Evolutionary conservation across 1,140 invertebrate genomes (phyloP), one percentile per base, ranked within the genome.

Genomic region (Himalopsyche phryganea): DNA sequence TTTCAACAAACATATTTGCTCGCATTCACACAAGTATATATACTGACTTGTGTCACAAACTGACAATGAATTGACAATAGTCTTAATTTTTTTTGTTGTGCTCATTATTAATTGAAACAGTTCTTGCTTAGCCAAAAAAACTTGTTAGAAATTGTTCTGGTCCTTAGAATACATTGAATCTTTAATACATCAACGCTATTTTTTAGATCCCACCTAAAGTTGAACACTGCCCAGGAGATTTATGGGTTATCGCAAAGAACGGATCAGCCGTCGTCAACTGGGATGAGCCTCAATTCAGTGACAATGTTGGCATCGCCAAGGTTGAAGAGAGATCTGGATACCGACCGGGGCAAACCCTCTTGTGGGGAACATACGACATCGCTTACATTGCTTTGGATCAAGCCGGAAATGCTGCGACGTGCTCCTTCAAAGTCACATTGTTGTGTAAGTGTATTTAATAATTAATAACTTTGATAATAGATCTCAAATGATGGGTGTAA

Each of bases 371-470:
- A 18, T 96, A 98, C 68, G 87, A 92, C 49, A 91, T 98, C 47
- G 91, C 92, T 15, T 98, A 98, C 67, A 87, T 97, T 3, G 96
- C 94, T 40, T 89, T 88, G 56, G 95, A 98, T 78, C 88, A 87
- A 47, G 87, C 87, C 45, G 92, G 91, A 56, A 98, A 97, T 68
- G 85, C 90, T 18, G 96, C 92, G 1, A 87, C 85, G 13, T 98
- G 96, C 71, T 87, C 85, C 50, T 98, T 98, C 76, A 95, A 92
- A 72, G 90, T 98, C 50, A 94, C 94, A 54, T 84, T 97, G 13
- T 70, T 95, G 33, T 85, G 91, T 93, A 81, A 85, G 87, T 85
- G 51, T 52, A 32, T 49, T 11, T 0, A 40, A n/a, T n/a, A n/a
- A n/a, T n/a, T n/a, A n/a, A n/a, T n/a, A n/a, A n/a, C n/a, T n/a